Conservation (phyloP, 1,140 invertebrate genomes). For the Fopius arisanus region DNA sequence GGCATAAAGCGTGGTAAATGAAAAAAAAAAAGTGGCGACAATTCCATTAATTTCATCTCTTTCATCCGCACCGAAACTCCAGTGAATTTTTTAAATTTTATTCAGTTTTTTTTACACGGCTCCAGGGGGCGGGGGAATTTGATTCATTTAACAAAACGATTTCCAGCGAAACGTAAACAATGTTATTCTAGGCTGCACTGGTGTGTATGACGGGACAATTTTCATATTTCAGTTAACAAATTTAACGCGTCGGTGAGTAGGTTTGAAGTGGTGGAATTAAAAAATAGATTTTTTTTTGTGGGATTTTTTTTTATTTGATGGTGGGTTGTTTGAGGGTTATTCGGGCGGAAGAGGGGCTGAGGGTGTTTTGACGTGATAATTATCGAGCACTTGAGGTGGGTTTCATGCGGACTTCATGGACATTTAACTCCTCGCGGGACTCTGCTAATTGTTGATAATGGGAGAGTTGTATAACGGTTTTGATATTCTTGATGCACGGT, state of each 20-base stretch:
- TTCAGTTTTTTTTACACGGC: not conserved
- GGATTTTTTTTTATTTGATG: not conserved
- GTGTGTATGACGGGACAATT: constrained; percentile 17
- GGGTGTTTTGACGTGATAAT: not conserved
- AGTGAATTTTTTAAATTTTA: not conserved
- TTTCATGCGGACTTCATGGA: not conserved
- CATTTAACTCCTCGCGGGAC: constrained; percentile 13
- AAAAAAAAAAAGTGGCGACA: not conserved
- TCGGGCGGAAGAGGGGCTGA: not conserved
- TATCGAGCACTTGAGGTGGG: not conserved
- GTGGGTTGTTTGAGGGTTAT: not conserved
- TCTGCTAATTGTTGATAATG: constrained; percentile 31
- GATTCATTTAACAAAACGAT: constrained; percentile 24
- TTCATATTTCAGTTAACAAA: constrained; percentile 16
- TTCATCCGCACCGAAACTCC: not conserved
- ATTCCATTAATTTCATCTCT: not conserved
- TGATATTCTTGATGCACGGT: constrained; percentile 28
- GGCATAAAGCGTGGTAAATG: not conserved
- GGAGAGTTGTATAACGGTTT: constrained; percentile 26
- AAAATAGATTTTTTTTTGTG: not conserved
- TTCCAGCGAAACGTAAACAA: constrained; percentile 7
- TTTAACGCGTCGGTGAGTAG: not conserved
- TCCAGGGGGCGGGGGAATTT: not conserved
- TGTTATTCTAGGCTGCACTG: constrained; percentile 14
- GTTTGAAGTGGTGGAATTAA: not conserved